Percentiles rank a stretch among this genome's conserved stretches.
phyloP scores from a whole-genome alignment of 2,888 invertebrate species.

The Oxyteleia sp. region DNA sequence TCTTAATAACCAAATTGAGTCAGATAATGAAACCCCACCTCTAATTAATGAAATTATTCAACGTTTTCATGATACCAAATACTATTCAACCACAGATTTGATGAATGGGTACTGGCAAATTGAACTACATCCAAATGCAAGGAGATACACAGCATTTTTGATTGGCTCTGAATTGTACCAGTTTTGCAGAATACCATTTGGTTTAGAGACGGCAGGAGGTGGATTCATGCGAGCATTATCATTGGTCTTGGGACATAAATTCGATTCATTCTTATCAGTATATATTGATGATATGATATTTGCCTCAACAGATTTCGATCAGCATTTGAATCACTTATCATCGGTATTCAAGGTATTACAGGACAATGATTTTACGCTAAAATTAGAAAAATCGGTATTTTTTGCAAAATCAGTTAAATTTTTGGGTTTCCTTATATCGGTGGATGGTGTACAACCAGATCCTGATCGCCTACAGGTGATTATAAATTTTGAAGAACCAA shows the following conservation, averaged over 20 bases:
- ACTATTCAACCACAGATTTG: constrained; percentile 3
- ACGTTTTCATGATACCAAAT: constrained; percentile 48
- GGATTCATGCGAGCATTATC: constrained; percentile 22
- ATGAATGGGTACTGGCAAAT: constrained; percentile 23
- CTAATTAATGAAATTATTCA: constrained; percentile 70
- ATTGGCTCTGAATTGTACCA: not conserved
- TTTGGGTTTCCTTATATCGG: constrained; percentile 31
- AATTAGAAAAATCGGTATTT: constrained; percentile 50
- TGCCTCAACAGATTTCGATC: not conserved
- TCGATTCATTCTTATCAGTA: constrained; percentile 3
- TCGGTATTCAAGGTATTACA: constrained; percentile 64
- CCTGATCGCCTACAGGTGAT: constrained; percentile 19
- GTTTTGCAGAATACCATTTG: constrained; percentile 1
- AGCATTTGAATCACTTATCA: not conserved
- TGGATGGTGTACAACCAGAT: constrained; percentile 20
- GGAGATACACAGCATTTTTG: not conserved
- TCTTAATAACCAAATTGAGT: constrained; percentile 78
- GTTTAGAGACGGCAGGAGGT: constrained; percentile 10
- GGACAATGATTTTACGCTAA: constrained; percentile 43
- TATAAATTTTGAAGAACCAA: constrained; percentile 74
- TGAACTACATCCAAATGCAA: not conserved
- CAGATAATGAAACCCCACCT: constrained; percentile 77
- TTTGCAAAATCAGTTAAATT: constrained; percentile 10
- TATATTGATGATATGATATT: constrained; percentile 14
- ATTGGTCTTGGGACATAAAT: not conserved